Base-by-base conservation (phyloP, 2,797 vertebrate genomes). In the Bovichtus variegatus region DNA sequence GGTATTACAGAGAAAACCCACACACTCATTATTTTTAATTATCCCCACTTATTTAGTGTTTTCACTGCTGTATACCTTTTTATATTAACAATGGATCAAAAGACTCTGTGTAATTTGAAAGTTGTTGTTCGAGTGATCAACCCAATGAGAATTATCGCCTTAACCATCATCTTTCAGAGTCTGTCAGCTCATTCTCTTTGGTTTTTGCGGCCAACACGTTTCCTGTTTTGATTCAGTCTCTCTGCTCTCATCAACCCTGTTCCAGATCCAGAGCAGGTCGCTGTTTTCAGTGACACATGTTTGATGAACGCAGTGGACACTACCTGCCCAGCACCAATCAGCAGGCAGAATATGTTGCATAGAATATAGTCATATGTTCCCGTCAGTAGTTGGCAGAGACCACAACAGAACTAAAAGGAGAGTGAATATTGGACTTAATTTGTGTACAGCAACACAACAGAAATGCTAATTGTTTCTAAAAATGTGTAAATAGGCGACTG, bases 11-110 rank as follows among this genome's bases (percentile, higher is more conserved):
- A 11, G 21, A 59, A 23, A 58, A 34, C 25, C 44, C 7, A 36
- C 29, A 2, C 16, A 61, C 16, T 80, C 53, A 60, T 76, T 81
- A 67, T 51, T 41, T 76, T 68, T 70, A 79, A 76, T 78, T 53
- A 74, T 60, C 59, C 27, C 19, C 23, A 15, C 34, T 34, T 31
- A 65, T 77, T 60, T 44, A 51, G 34, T 34, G 25, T 38, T 74
- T 61, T 62, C 50, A 36, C 46, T 2, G 31, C 34, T 60, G 54
- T 16, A n/a, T n/a, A 46, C 21, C 11, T 15, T 51, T 73, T 51
- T 64, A 16, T 49, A 53, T 50, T 11, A 54, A 19, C 50, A 68
- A 4, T 50, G 58, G 36, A 49, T 51, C 19, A 62, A 49, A 51
- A 41, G 4, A 68, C 34, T 60, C 3, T 19, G 7, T 23, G 2